Evolutionary conservation across 2,888 invertebrate genomes (phyloP), one percentile per base, ranked within the genome.

Genomic region (Sphaerophoria rueppellii): DNA sequence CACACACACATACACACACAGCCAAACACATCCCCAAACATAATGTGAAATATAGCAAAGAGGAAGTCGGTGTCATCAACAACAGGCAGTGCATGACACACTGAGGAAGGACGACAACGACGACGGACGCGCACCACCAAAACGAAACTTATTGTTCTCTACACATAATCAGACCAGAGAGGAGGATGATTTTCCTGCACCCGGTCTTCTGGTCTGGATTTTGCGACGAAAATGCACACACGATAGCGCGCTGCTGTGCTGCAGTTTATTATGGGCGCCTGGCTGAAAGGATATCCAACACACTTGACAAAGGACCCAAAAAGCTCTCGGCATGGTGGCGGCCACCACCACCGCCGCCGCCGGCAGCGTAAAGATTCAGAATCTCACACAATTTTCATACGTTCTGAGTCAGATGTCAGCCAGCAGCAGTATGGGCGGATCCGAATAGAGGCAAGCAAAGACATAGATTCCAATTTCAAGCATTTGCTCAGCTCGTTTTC

Each of bases 231-330:
- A 67, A 81, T 81, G 72, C 81, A 81, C 72, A 81, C 72, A 81
- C 76, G 57, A 81, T 74, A 81, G 72, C 32, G 34, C 63, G 54
- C 54, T 85, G 81, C 85, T 70, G 73, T 85, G 54, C 54, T 85
- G 81, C 85, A 73, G 73, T 85, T 77, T 77, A 85, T 85, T 85
- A 85, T 85, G 85, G 81, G 81, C 85, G 85, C 85, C 85, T 85
- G 48, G 76, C 73, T 63, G 61, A 77, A 82, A 70, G 78, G 82
- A 78, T 78, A 70, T 82, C 57, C 82, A 73, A 69, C 43, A 43
- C 61, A 78, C 69, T 82, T 78, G 82, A 82, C 78, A 78, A 72
- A 77, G 73, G 70, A 69, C 16, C 69, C 61, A 55, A 40, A 69
- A 9, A 43, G 40, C 40, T 40, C 43, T 6, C 24, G 24, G 24